Percentiles rank a stretch among this genome's conserved stretches.
These are phyloP conservation scores for Protodeltote pygarga DNA, from an alignment of 2,888 invertebrate species.

Conservation along the genomic window DNA sequence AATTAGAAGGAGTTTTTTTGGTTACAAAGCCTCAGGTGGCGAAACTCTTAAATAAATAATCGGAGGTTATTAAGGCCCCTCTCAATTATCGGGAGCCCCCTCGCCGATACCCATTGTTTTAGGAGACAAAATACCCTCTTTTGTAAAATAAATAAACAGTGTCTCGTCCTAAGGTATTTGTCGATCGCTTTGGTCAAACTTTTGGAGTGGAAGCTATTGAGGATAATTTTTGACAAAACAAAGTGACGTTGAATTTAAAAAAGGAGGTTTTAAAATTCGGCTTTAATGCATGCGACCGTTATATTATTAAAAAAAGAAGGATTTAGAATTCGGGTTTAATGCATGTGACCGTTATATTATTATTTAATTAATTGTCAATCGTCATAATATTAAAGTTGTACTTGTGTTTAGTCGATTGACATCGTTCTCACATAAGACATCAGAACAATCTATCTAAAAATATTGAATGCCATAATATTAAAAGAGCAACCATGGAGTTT, in stretches of 20 bases:
- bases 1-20: constrained; percentile 68
- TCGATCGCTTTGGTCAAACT: constrained; percentile 34
- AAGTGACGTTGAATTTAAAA: background rate
- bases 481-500: no score
- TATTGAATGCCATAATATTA: no score
- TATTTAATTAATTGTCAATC: no score
- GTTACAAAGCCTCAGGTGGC: constrained; percentile 75
- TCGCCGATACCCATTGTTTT: constrained; percentile 52
- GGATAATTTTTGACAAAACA: background rate
- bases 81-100: constrained; percentile 71
- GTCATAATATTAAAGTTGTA: no score
- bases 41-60: constrained; percentile 82
- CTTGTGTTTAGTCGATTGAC: no score
- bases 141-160: constrained; percentile 49
- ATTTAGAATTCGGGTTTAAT: no score
- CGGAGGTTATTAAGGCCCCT: constrained; percentile 76
- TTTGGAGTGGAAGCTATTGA: background rate
- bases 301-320: no score
- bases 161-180: constrained; percentile 33
- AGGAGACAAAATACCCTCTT: constrained; percentile 56
- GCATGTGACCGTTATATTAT: no score
- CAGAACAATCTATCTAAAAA: no score
- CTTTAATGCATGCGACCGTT: background rate
- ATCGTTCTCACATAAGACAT: no score
- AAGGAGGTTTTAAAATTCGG: background rate